phyloP scores from a whole-genome alignment of 2,888 invertebrate genomes.

The Melipona bicolor region DNA sequence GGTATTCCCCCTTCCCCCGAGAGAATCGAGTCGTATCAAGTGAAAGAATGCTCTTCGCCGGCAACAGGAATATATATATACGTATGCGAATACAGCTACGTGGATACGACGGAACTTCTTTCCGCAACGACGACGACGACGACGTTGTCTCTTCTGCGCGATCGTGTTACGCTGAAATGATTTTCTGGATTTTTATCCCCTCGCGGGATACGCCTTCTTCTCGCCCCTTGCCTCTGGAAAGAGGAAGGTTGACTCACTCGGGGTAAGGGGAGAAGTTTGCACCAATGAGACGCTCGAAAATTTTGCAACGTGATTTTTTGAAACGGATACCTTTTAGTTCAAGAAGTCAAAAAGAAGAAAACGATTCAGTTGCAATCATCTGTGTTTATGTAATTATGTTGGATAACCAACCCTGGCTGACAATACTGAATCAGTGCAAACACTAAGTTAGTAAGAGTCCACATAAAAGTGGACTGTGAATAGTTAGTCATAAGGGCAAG shows the following conservation, averaged over 20 bases:
- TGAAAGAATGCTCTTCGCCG: not conserved
- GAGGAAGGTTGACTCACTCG: no score
- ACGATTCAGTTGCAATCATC: no score
- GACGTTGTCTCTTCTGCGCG: not conserved
- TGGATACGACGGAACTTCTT: not conserved
- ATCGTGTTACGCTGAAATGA: not conserved
- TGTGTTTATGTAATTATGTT: no score
- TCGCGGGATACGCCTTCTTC: not conserved
- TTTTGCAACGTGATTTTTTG: no score
- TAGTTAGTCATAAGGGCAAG: no score
- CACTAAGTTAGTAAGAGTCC: no score
- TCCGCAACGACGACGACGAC: not conserved
- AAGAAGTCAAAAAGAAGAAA: no score
- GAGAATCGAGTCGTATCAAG: conserved; percentile 3
- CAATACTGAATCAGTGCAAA: no score
- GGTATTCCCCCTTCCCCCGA: not conserved
- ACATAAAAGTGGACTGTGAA: no score
- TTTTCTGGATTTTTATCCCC: not conserved
- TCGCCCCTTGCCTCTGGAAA: not conserved
- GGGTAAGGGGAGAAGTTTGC: not conserved
- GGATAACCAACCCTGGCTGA: no score
- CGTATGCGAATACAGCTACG: not conserved
- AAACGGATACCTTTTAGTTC: no score
- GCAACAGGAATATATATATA: not conserved
- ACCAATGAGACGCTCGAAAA: no score